phyloP scores from a whole-genome alignment of 2,797 vertebrate species.

The Phrynocephalus vlangalii region DNA sequence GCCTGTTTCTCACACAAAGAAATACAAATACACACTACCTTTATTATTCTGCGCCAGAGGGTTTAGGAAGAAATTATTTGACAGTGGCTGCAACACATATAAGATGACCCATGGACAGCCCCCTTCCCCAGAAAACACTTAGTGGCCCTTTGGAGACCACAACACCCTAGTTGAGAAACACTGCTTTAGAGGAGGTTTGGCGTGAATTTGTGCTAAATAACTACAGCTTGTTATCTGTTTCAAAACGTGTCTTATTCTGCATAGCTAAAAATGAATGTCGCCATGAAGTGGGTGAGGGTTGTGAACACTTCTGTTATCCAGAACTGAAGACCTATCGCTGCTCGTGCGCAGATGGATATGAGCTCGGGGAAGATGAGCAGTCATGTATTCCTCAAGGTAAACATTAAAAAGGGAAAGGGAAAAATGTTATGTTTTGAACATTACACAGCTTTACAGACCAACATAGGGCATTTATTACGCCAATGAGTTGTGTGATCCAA shows the following conservation, averaged over 20 bases:
- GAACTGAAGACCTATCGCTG: constrained; percentile 76
- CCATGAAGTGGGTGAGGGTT: constrained; percentile 74
- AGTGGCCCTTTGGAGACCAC: too few relatives aligned
- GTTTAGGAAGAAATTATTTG: too few relatives aligned
- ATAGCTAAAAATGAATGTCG: constrained; percentile 83
- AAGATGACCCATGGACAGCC: too few relatives aligned
- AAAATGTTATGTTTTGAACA: neutral
- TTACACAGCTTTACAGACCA: neutral
- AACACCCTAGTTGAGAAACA: too few relatives aligned
- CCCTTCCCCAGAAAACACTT: too few relatives aligned
- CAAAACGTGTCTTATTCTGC: constrained; percentile 17
- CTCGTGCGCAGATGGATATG: constrained; percentile 85
- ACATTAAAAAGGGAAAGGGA: neutral
- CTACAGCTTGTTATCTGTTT: neutral
- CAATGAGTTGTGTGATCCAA: constrained; percentile 1
- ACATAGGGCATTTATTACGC: neutral
- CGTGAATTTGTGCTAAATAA: neutral
- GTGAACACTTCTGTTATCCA: constrained; percentile 88
- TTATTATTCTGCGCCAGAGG: too few relatives aligned
- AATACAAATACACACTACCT: too few relatives aligned
- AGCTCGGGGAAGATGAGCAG: constrained; percentile 79
- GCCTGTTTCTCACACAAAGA: too few relatives aligned
- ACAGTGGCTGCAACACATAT: too few relatives aligned
- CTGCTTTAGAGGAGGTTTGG: neutral
- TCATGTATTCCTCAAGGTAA: constrained; percentile 84